phyloP scores from a whole-genome alignment of 2,113 vertebrate species.

The Silurus meridionalis region DNA sequence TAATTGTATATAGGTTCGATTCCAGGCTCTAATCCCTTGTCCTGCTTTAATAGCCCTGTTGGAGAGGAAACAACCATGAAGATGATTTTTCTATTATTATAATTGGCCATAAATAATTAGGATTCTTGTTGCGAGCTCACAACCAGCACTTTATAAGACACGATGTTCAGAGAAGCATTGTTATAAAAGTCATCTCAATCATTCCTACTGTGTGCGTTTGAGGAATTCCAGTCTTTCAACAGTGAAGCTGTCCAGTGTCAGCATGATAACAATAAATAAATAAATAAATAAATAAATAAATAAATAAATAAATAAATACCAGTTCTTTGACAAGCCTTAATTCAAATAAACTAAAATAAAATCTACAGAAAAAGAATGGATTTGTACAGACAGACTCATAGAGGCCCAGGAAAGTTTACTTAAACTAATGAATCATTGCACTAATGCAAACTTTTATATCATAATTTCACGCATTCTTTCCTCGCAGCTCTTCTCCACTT shows the following conservation, averaged over 20 bases:
- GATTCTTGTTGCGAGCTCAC: constrained; percentile 23
- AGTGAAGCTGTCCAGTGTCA: constrained; percentile 34
- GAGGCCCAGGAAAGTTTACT: constrained; percentile 58
- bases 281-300: constrained; percentile 51
- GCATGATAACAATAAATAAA: constrained; percentile 55
- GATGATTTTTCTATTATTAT: background rate
- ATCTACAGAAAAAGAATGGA: constrained; percentile 61
- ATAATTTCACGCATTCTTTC: constrained; percentile 39
- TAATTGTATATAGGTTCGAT: constrained; percentile 4
- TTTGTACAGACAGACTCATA: constrained; percentile 65
- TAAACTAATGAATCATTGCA: constrained; percentile 6
- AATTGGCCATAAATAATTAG: constrained; percentile 21
- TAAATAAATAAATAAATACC: constrained; percentile 48
- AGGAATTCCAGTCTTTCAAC: constrained; percentile 21
- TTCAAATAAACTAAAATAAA: constrained; percentile 65
- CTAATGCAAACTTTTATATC: constrained; percentile 31
- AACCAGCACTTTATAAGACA: constrained; percentile 25
- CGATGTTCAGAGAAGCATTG: constrained; percentile 38
- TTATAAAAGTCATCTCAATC: constrained; percentile 17
- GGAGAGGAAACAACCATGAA: background rate
- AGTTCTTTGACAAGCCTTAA: constrained; percentile 60
- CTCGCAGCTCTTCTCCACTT: constrained; percentile 43
- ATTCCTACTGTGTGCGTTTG: constrained; percentile 12
- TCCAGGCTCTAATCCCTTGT: background rate
- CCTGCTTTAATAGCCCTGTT: background rate